Percentiles rank a stretch among this genome's conserved stretches.
Evolutionary conservation across 2,888 invertebrate species (phyloP).

Genomic region (Andrena praecox): DNA sequence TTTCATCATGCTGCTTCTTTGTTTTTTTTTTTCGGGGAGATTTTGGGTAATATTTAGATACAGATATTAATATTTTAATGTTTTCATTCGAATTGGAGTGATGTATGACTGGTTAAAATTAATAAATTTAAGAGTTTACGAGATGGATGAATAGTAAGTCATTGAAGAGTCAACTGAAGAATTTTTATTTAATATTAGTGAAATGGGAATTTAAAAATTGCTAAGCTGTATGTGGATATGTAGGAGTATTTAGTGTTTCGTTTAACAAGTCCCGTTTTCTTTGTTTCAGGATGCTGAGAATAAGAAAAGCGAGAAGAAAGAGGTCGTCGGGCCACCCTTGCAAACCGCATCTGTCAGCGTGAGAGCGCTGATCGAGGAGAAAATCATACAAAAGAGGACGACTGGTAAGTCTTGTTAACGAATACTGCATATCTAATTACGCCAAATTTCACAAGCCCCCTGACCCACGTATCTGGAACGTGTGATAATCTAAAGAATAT

Average conservation of each 20-base stretch:
- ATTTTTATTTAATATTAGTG: too few species aligned
- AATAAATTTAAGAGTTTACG: too few species aligned
- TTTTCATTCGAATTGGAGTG: too few species aligned
- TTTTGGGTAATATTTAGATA: too few species aligned
- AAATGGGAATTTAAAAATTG: too few species aligned
- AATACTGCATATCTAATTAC: not conserved
- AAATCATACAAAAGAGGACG: slow-evolving; percentile 94
- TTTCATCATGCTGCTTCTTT: too few species aligned
- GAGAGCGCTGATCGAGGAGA: slow-evolving; percentile 95
- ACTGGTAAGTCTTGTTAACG: slow-evolving; percentile 84
- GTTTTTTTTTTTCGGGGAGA: too few species aligned
- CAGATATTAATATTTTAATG: too few species aligned
- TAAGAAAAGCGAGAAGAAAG: slow-evolving; percentile 94
- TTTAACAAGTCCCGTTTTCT: not conserved
- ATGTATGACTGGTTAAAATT: too few species aligned
- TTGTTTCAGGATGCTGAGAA: slow-evolving; percentile 91
- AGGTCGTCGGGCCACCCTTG: slow-evolving; percentile 92
- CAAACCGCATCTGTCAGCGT: slow-evolving; percentile 97
- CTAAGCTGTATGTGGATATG: too few species aligned
- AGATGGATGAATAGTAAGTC: too few species aligned
- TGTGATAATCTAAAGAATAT: not conserved
- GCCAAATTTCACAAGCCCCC: not conserved
- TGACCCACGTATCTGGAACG: not conserved
- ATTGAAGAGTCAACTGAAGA: too few species aligned
- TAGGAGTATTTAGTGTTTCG: not conserved